Evolutionary conservation across 2,113 vertebrate species (phyloP), one percentile per base, ranked within the genome.

Genomic region (Typhlomys cinereus): DNA sequence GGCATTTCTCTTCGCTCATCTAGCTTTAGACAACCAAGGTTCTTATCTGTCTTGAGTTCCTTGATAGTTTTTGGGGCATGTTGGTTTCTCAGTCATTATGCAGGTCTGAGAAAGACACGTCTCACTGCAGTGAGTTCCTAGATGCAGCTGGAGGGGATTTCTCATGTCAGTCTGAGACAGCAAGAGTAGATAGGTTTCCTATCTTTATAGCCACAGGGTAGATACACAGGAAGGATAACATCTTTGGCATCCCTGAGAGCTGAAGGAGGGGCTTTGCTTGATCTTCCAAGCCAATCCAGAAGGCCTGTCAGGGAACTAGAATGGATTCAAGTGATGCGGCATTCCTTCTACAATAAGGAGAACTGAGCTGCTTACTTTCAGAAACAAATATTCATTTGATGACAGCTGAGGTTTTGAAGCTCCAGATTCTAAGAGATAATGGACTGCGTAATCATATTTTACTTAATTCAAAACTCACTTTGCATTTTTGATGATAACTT

Each of bases 391-490:
- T 57, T 46, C 25, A 67, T 50, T 54, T 76, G 54, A 90, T 66
- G 67, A 46, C 11, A 52, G 69, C 48, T n/a, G 36, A 87, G 31
- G 64, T 69, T 39, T 81, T 76, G 66, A 61, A 21, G 39, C 10
- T 62, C 13, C 50, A 75, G 48, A 90, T 90, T 92, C 69, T 15
- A 70, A 74, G 74, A 93, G 70, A 81, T 82, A 75, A 90, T 83
- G 66, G 18, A 64, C 46, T 29, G 18, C 34, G 20, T 64, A 91
- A 80, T 92, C 76, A 61, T 62, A 70, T 89, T 95, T 91, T 84
- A 20, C 36, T 94, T 88, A 78, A 64, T 90, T 93, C 21, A 85
- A 88, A 83, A 88, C n/a, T 82, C 57, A 74, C 31, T 82, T 93
- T 81, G 48, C 34, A 50, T 71, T 93, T 95, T 59, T n/a, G 12